Conservation (phyloP, 2,113 vertebrate species). For the Columba livia region DNA sequence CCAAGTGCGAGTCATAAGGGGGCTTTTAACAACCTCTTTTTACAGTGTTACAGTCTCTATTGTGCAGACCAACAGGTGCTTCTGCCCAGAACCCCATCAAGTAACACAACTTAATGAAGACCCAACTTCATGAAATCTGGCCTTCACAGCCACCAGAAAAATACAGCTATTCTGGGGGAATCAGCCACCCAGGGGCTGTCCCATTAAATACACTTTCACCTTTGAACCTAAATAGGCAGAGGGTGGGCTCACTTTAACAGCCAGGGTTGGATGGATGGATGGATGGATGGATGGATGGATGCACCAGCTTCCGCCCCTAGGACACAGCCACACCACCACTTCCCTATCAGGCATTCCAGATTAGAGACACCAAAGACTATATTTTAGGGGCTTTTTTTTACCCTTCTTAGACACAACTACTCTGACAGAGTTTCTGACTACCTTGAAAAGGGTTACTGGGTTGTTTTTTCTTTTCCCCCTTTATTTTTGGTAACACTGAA, state of each 20-base stretch:
- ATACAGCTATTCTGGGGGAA: neutral
- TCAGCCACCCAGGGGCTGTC: neutral
- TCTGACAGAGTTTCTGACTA: neutral
- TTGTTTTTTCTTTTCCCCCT: fast-evolving
- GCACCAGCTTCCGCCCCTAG: neutral
- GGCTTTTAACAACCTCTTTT: neutral
- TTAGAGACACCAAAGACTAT: neutral
- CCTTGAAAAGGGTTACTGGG: neutral
- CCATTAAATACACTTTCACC: neutral
- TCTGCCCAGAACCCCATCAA: neutral
- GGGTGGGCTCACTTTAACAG: neutral
- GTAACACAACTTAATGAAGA: neutral
- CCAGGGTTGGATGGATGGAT: neutral
- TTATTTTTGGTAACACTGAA: neutral
- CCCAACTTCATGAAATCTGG: neutral
- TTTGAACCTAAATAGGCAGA: neutral
- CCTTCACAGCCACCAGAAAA: neutral
- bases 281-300: neutral
- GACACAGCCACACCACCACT: neutral
- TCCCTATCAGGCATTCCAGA: neutral
- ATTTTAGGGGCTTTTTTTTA: neutral
- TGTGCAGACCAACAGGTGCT: neutral
- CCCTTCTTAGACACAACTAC: neutral
- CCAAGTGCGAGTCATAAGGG: neutral
- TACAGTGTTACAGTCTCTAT: neutral